phyloP scores from a whole-genome alignment of 1,140 invertebrate genomes.

The Philotrypesis tridentata region DNA sequence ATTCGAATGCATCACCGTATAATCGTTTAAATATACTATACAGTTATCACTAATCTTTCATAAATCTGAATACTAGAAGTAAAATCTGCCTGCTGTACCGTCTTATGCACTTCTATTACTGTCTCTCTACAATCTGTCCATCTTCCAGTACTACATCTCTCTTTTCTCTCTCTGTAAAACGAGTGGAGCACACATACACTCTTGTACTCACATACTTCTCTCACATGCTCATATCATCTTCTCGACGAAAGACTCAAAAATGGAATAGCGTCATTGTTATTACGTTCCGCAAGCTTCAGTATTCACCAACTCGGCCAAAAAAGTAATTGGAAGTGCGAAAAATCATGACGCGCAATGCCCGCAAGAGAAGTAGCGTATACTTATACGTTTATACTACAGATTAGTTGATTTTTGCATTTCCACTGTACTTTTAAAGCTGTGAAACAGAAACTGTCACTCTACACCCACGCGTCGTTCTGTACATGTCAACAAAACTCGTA shows the following conservation, averaged over 20 bases:
- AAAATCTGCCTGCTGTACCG: constrained; percentile 17
- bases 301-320: neutral
- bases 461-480: neutral
- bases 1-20: neutral
- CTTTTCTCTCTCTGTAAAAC: constrained; percentile 19
- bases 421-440: neutral
- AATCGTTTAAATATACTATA: neutral
- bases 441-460: neutral
- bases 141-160: constrained; percentile 28
- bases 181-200: too few relatives aligned
- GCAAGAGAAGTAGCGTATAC: too few relatives aligned
- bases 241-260: too few relatives aligned
- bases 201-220: too few relatives aligned
- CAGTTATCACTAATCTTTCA: neutral
- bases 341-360: too few relatives aligned
- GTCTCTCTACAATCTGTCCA: neutral
- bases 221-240: too few relatives aligned
- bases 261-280: too few relatives aligned
- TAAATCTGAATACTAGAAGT: constrained; percentile 11
- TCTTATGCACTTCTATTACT: constrained; percentile 46
- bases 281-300: neutral
- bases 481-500: neutral
- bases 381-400: too few relatives aligned
- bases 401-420: neutral
- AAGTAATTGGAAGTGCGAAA: neutral